Evolutionary conservation across 1,140 invertebrate species (phyloP), one percentile per base, ranked within the genome.

Genomic region (Plutomurus gul): DNA sequence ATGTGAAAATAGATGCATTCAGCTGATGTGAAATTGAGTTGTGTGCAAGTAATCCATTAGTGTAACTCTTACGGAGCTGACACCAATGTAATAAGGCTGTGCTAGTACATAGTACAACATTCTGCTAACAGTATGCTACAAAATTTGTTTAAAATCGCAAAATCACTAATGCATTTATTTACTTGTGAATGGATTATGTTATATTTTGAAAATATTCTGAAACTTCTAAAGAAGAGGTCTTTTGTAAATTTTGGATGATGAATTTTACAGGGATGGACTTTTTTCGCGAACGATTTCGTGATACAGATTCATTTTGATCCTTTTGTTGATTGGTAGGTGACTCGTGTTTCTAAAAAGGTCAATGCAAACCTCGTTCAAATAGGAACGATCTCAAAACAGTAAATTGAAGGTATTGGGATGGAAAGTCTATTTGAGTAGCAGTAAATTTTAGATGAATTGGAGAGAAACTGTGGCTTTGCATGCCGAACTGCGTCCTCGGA

Each of bases 391-490:
- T 25, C 16, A 18, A 27, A 18, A 33, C 27, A 11, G 72, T 33
- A 46, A 33, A 46, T 47, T 47, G 27, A 33, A 49, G 27, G 43
- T 46, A 75, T 47, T 46, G 30, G 16, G 33, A 75, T 27, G 43
- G 27, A 75, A 33, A 65, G 36, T 65, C 56, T 65, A 46, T 75
- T 46, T n/a, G 30, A 56, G 22, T n/a, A 36, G 36, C 39, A 56
- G 25, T 75, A 40, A 51, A 75, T 75, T 74, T 75, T 75, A 49
- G 39, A 75, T 75, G 74, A 75, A 75, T 75, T 65, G 56, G 27
- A 3, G 27, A 65, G 30, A 33, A 65, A 65, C 56, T 25, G 30
- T 36, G 30, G 16, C 13, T 30, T 65, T 65, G 56, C 56, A 65
- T 33, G 56, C 18, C 4, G 27, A 36, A 65, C 27, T 65, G 22